phyloP scores from a whole-genome alignment of 2,797 vertebrate genomes.

The Mareca strepera region DNA sequence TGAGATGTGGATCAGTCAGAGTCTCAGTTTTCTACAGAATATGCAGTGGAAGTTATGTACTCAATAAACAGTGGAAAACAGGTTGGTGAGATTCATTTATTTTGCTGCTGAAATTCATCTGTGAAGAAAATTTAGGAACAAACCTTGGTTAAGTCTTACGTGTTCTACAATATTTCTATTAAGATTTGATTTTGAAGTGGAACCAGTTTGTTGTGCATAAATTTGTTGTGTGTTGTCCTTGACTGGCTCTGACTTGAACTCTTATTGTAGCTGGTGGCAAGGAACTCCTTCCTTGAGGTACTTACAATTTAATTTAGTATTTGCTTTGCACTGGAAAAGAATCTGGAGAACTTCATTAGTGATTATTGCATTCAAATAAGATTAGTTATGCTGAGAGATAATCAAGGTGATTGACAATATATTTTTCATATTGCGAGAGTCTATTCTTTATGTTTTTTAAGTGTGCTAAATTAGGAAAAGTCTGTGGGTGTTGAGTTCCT shows the following conservation, averaged over 20 bases:
- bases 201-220: background rate
- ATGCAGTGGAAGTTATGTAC: background rate
- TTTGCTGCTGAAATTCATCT: background rate
- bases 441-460: background rate
- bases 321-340: background rate
- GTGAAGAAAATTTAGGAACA: background rate
- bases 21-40: background rate
- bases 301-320: background rate
- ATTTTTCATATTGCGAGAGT: background rate
- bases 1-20: background rate
- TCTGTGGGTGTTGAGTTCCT: conserved; percentile 1
- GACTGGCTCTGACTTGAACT: background rate
- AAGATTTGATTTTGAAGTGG: background rate
- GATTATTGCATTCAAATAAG: background rate
- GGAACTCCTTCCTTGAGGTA: background rate
- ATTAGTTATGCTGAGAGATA: background rate
- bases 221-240: background rate
- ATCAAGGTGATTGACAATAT: conserved; percentile 10
- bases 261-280: background rate
- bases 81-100: background rate
- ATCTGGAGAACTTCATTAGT: background rate
- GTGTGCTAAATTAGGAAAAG: background rate
- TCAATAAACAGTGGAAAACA: background rate
- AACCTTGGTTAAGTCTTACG: background rate
- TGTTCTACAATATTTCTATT: background rate